Percentiles rank a stretch among this genome's conserved stretches.
Evolutionary conservation across 2,797 vertebrate species (phyloP).

Genomic region (Picus viridis): DNA sequence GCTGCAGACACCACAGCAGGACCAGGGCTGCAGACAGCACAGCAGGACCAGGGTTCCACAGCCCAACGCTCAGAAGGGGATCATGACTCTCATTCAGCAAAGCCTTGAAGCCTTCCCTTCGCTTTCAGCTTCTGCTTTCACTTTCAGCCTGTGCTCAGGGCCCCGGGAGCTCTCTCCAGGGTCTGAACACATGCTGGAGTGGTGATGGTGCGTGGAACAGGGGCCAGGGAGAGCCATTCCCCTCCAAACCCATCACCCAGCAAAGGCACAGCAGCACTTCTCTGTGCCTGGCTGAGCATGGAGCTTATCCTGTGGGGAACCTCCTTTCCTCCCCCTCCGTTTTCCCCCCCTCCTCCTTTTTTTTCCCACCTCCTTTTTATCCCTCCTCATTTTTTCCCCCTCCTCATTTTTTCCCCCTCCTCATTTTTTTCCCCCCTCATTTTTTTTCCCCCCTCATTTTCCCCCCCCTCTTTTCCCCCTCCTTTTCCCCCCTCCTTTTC

Average conservation of each 20-base stretch:
- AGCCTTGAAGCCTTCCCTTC: conserved; percentile 2
- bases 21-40: not conserved
- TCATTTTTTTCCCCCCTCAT: too few species aligned
- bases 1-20: not conserved
- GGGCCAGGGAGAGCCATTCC: not conserved
- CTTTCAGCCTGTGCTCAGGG: not conserved
- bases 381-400: too few species aligned
- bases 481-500: too few species aligned
- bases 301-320: not conserved
- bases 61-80: not conserved
- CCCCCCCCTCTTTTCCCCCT: too few species aligned
- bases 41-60: not conserved
- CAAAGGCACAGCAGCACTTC: not conserved
- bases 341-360: too few species aligned
- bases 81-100: not conserved
- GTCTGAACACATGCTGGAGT: not conserved
- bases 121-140: conserved; percentile 1
- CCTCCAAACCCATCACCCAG: not conserved
- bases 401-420: too few species aligned
- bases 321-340: not conserved
- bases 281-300: not conserved
- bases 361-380: too few species aligned
- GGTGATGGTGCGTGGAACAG: not conserved
- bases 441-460: too few species aligned
- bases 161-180: not conserved